Evolutionary conservation across 2,888 invertebrate genomes (phyloP).

Genomic region (Tribolium freemani): DNA sequence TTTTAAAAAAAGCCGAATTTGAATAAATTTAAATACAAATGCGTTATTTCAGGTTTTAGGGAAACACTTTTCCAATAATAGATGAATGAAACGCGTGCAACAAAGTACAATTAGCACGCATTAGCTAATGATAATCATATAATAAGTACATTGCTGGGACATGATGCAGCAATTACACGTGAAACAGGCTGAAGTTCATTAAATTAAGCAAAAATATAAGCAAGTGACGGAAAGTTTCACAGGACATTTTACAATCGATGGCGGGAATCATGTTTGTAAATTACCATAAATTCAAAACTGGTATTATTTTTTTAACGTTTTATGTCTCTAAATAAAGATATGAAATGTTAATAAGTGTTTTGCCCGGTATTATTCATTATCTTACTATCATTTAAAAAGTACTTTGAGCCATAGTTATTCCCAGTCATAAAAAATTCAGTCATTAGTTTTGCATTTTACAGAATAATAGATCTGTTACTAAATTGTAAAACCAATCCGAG

Average conservation of each 20-base stretch:
- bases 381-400: background rate
- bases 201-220: background rate
- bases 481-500: no score
- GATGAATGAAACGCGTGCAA: background rate
- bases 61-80: background rate
- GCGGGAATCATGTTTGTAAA: background rate
- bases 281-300: background rate
- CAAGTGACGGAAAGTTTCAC: background rate
- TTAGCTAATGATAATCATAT: background rate
- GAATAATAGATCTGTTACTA: no score
- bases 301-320: background rate
- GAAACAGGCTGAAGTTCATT: background rate
- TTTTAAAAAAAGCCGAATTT: background rate
- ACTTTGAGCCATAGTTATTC: background rate
- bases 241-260: background rate
- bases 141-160: background rate
- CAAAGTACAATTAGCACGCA: background rate
- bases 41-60: background rate
- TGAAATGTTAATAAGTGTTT: background rate
- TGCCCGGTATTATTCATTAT: background rate
- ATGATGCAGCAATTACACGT: background rate
- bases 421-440: no score
- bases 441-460: no score
- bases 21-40: background rate
- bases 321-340: background rate